Evolutionary conservation across 2,797 vertebrate genomes (phyloP).

Genomic region (Loriculus beryllinus): DNA sequence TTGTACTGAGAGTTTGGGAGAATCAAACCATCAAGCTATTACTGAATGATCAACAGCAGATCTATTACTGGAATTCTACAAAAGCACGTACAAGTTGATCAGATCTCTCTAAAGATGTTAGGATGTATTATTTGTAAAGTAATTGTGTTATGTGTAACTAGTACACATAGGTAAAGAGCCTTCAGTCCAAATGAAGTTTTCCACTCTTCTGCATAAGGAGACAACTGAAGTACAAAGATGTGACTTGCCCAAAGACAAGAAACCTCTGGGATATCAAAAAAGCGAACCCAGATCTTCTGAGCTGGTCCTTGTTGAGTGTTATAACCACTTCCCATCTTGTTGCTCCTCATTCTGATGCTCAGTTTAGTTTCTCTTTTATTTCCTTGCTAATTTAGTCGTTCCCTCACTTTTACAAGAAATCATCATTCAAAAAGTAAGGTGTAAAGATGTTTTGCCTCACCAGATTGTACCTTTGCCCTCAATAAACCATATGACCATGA

Average conservation of each 20-base stretch:
- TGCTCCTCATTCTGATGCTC: background rate
- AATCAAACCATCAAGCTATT: background rate
- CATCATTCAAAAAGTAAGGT: background rate
- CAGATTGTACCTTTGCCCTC: background rate
- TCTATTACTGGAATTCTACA: background rate
- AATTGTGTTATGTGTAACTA: background rate
- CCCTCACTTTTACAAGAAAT: conserved; percentile 63
- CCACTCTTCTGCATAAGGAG: background rate
- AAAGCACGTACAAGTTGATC: background rate
- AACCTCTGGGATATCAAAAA: conserved; percentile 22
- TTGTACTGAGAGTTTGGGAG: background rate
- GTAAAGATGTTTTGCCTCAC: conserved; percentile 35
- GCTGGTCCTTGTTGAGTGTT: background rate
- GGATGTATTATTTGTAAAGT: background rate
- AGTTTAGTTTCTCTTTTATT: conserved; percentile 45
- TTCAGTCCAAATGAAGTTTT: background rate
- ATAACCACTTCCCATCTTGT: conserved; percentile 2
- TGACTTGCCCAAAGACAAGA: background rate
- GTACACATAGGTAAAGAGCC: background rate
- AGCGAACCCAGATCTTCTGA: background rate
- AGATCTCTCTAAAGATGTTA: background rate
- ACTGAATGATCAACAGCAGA: background rate
- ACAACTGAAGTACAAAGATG: background rate
- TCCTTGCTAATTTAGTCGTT: conserved; percentile 46
- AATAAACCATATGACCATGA: background rate